Evolutionary conservation across 2,888 invertebrate genomes (phyloP), one percentile per base, ranked within the genome.

Genomic region (Hydriomena furcata): DNA sequence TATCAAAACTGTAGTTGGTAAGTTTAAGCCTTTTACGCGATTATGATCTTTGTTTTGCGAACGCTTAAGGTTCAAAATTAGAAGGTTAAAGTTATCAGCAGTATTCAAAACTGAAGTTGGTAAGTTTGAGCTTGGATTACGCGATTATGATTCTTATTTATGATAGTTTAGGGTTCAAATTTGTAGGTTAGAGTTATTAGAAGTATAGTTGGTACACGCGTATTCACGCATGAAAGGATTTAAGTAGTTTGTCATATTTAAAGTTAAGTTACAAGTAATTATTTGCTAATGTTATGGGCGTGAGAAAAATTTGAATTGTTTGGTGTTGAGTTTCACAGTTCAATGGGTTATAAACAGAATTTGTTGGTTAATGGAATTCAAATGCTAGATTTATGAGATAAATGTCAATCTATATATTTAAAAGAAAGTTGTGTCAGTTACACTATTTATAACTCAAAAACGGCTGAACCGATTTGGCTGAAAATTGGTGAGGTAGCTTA

Each of bases 181-280:
- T 68, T 10, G 8, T 7, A 0, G 49, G 21, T 5, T 53, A 62
- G 66, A 69, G 67, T 73, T 68, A 58, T 64, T 54, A 60, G 59
- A 65, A 66, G 60, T 65, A 63, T 67, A 65, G 64, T 71, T 70
- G 51, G 66, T 63, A 71, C 84, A 82, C 81, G 80, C 75, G 75
- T 73, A 78, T 84, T 82, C 73, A 84, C 80, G 77, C 76, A 75
- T 84, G 85, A 88, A 73, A 76, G 78, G 84, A 84, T 87, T 82
- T 71, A 32, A 66, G 74, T 77, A 79, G 82, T 88, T 87, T 84
- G 76, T 88, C 85, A 84, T 82, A 78, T 84, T 87, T 83, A 81
- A 82, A 77, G 72, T 79, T 74, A 69, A 73, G 72, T 77, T 73
- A 73, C 38, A 55, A 67, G 73, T 79, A 80, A 84, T 84, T 82